A percentile compares a stretch with the other conserved stretches of the same genome.
phyloP scores from a whole-genome alignment of 2,113 vertebrate genomes.

The Rhinoptilus africanus region DNA sequence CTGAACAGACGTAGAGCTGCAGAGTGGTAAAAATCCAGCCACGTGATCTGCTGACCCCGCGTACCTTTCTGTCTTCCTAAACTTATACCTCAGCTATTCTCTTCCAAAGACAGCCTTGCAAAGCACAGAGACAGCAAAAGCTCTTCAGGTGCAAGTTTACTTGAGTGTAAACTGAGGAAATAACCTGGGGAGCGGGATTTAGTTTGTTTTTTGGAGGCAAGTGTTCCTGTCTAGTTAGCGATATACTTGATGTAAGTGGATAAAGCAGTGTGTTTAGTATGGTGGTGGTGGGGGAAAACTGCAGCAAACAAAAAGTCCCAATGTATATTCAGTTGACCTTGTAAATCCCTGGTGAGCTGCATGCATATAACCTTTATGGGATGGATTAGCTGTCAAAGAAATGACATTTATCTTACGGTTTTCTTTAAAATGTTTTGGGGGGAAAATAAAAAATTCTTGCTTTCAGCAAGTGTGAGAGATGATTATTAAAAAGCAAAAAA shows the following conservation, averaged over 20 bases:
- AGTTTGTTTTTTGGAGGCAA: background rate
- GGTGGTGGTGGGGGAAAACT: rapidly evolving
- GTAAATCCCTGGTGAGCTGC: background rate
- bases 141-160: background rate
- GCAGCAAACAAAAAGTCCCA: background rate
- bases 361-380: background rate
- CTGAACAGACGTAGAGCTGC: background rate
- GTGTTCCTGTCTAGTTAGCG: background rate
- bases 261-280: background rate
- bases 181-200: background rate
- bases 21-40: background rate
- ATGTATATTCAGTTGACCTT: background rate
- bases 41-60: background rate
- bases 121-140: background rate
- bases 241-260: background rate
- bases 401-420: background rate
- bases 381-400: background rate
- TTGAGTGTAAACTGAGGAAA: background rate
- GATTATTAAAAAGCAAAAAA: background rate
- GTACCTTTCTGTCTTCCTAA: background rate
- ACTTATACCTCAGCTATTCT: background rate
- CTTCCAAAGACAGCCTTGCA: background rate
- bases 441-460: background rate
- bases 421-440: background rate
- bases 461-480: background rate